Percentiles rank a stretch among this genome's conserved stretches.
phyloP scores from a whole-genome alignment of 2,888 invertebrate species.

The Amitus sp. region DNA sequence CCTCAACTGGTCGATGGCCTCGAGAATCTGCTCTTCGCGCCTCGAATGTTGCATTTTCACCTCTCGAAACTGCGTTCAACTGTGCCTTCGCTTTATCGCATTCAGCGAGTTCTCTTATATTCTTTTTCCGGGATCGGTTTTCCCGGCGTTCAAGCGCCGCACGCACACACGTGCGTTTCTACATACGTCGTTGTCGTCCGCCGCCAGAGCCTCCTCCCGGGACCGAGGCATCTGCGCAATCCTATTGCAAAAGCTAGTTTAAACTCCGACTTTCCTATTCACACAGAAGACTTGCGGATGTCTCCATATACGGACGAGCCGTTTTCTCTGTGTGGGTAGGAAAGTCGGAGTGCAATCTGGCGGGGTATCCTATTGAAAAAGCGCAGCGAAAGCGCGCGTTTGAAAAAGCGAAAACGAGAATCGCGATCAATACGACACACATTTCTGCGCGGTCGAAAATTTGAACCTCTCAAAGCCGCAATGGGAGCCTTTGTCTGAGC shows the following conservation, averaged over 20 bases:
- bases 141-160: neutral
- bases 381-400: neutral
- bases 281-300: no score
- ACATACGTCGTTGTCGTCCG: neutral
- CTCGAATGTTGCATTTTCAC: conserved; percentile 64
- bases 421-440: conserved; percentile 10
- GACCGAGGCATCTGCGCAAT: no score
- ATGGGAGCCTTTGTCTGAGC: no score
- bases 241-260: no score
- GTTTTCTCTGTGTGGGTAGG: neutral
- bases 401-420: conserved; percentile 3
- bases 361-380: conserved; percentile 9
- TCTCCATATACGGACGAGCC: neutral
- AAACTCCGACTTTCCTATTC: no score
- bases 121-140: neutral
- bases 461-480: no score
- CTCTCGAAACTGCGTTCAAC: neutral
- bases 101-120: neutral
- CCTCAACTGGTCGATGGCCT: conserved; percentile 86
- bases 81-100: neutral
- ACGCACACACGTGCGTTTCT: neutral
- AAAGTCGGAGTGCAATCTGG: neutral
- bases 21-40: conserved; percentile 80
- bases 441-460: conserved; percentile 10
- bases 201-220: neutral